phyloP scores from a whole-genome alignment of 1,140 invertebrate genomes.

The Camponotus floridanus region DNA sequence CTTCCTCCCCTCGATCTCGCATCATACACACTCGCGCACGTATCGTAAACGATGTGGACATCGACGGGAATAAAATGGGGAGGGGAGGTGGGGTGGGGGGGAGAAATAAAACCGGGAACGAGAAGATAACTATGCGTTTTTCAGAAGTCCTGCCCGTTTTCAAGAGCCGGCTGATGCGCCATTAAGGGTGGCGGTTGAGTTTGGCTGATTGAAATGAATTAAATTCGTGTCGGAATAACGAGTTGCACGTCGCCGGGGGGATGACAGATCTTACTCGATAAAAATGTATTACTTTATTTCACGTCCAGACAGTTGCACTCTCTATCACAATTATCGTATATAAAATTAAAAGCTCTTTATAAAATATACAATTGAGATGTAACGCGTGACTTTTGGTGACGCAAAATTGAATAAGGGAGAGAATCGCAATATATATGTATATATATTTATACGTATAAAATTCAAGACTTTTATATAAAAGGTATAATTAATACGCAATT shows the following conservation, averaged over 20 bases:
- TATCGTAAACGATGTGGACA: slow-evolving; percentile 41
- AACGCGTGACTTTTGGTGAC: not conserved
- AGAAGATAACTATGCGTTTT: slow-evolving; percentile 53
- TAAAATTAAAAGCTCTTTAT: slow-evolving; percentile 5
- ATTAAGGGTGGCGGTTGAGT: slow-evolving; percentile 31
- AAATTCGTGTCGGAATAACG: slow-evolving; percentile 42
- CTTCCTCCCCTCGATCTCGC: slow-evolving; percentile 39
- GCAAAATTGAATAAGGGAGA: not conserved
- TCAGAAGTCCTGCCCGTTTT: slow-evolving; percentile 6
- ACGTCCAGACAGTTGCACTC: not conserved
- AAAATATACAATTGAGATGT: not conserved
- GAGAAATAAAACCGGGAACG: not conserved
- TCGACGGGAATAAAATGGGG: slow-evolving; percentile 47
- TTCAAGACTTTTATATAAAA: not conserved
- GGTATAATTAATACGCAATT: slow-evolving; percentile 41
- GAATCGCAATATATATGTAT: not conserved
- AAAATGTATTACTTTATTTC: slow-evolving; percentile 14
- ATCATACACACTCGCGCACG: slow-evolving; percentile 50
- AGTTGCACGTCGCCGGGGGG: not conserved
- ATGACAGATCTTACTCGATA: slow-evolving; percentile 30
- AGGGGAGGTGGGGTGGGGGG: too few relatives aligned
- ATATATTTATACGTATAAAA: not conserved
- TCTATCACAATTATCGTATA: not conserved
- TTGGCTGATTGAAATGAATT: slow-evolving; percentile 50
- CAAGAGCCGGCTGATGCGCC: slow-evolving; percentile 39